Percentiles rank a stretch among this genome's conserved stretches.
Evolutionary conservation across 2,797 vertebrate species (phyloP).

Genomic region (Anguilla anguilla): DNA sequence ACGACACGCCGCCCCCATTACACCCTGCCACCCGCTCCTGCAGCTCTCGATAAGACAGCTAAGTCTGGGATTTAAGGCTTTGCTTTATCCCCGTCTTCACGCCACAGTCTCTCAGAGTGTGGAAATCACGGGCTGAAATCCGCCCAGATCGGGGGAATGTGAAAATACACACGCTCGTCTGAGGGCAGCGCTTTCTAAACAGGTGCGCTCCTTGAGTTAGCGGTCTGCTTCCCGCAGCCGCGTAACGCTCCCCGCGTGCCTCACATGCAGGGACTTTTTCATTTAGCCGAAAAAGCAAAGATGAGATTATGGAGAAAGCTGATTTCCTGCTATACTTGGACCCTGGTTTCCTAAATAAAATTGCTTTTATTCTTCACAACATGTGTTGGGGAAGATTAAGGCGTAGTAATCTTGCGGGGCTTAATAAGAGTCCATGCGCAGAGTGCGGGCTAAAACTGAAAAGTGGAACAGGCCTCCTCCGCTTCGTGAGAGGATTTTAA

Average conservation of each 20-base stretch:
- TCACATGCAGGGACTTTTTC: slow-evolving; percentile 67
- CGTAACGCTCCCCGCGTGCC: neutral
- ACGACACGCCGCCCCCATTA: slow-evolving; percentile 71
- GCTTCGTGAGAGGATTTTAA: slow-evolving; percentile 74
- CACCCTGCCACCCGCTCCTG: slow-evolving; percentile 69
- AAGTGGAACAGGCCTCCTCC: slow-evolving; percentile 69
- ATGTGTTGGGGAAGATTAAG: slow-evolving; percentile 88
- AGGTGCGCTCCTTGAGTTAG: slow-evolving; percentile 16
- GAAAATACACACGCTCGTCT: slow-evolving; percentile 52
- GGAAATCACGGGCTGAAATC: slow-evolving; percentile 71
- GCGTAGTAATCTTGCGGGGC: slow-evolving; percentile 77
- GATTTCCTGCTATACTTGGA: slow-evolving; percentile 82
- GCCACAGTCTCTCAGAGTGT: slow-evolving; percentile 70
- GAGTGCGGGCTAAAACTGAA: slow-evolving; percentile 72
- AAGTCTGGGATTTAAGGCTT: slow-evolving; percentile 79
- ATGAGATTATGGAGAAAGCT: slow-evolving; percentile 78
- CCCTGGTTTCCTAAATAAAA: slow-evolving; percentile 85
- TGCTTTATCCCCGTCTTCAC: slow-evolving; percentile 77
- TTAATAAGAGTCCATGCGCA: slow-evolving; percentile 74
- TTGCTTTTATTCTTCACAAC: slow-evolving; percentile 89
- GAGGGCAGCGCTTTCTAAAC: neutral
- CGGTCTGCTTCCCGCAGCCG: neutral
- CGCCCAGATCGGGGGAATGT: slow-evolving; percentile 71
- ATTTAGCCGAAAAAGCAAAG: slow-evolving; percentile 63
- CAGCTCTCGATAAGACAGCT: slow-evolving; percentile 78